Evolutionary conservation across 2,888 invertebrate species (phyloP).

Genomic region (Sturmia bella): DNA sequence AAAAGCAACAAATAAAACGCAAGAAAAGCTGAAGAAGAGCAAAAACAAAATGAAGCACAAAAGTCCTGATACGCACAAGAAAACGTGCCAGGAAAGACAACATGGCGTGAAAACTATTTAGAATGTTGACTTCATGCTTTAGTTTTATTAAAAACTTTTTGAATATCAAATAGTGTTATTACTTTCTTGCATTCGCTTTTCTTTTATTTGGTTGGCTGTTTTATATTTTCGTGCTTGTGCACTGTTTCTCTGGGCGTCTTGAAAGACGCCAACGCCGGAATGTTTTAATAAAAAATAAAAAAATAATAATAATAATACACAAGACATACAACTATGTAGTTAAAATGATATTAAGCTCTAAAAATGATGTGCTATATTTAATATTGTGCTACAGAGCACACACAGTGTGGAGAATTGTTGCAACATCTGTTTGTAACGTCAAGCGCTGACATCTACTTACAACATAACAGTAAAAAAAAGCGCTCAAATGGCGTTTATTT

Average conservation of each 20-base stretch:
- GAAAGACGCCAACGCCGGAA: neutral
- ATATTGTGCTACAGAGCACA: too few relatives aligned
- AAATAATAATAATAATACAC: too few relatives aligned
- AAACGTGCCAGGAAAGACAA: conserved; percentile 60
- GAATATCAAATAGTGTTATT: conserved; percentile 66
- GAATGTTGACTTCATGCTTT: conserved; percentile 68
- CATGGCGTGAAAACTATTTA: conserved; percentile 67
- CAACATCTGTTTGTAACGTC: too few relatives aligned
- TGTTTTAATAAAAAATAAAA: too few relatives aligned
- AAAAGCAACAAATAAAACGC: neutral
- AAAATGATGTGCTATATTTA: too few relatives aligned
- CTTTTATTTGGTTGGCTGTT: neutral
- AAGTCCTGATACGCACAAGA: conserved; percentile 38
- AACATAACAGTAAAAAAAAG: too few relatives aligned
- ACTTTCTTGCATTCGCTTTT: conserved; percentile 1
- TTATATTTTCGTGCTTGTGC: neutral
- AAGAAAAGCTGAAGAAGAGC: neutral
- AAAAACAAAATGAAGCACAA: neutral
- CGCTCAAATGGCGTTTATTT: too few relatives aligned
- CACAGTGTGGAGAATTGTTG: too few relatives aligned
- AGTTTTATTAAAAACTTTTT: conserved; percentile 69
- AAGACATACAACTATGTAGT: too few relatives aligned
- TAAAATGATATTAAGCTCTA: too few relatives aligned
- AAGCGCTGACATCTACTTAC: too few relatives aligned
- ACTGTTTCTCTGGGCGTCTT: conserved; percentile 10